Conservation (phyloP, 1,140 invertebrate genomes). For the Sitobion miscanthi region DNA sequence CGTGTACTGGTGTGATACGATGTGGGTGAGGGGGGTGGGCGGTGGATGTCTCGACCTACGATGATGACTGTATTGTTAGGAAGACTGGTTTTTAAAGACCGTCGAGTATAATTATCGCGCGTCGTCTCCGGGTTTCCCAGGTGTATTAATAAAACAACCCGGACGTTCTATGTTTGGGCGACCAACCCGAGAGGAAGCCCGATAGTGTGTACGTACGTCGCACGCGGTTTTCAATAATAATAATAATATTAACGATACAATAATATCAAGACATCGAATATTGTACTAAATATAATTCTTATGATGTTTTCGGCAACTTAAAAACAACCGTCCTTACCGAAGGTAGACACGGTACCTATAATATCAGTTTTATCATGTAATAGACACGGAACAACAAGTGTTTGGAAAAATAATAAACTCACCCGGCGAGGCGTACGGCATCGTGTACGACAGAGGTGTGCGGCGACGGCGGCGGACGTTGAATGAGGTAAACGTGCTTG, state of each 20-base stretch:
- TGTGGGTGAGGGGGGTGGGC: too few relatives aligned
- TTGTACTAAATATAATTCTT: too few relatives aligned
- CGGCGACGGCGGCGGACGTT: neutral
- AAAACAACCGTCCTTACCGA: neutral
- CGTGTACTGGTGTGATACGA: too few relatives aligned
- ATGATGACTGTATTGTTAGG: neutral
- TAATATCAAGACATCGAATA: neutral
- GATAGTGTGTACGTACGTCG: neutral
- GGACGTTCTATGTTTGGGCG: neutral
- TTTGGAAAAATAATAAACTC: neutral
- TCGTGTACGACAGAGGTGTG: neutral
- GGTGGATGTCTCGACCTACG: neutral
- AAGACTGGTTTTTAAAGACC: neutral
- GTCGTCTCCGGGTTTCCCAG: neutral
- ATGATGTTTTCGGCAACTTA: neutral
- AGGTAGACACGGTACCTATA: neutral
- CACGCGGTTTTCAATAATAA: neutral
- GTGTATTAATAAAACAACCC: neutral
- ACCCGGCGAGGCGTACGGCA: slow-evolving; percentile 52
- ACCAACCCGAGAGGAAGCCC: neutral
- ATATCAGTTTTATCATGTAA: neutral
- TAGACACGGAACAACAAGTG: neutral
- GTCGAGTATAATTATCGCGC: neutral
- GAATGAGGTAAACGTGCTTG: slow-evolving; percentile 27
- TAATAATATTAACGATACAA: neutral